phyloP scores from a whole-genome alignment of 2,113 vertebrate species.

The Thomomys bottae region DNA sequence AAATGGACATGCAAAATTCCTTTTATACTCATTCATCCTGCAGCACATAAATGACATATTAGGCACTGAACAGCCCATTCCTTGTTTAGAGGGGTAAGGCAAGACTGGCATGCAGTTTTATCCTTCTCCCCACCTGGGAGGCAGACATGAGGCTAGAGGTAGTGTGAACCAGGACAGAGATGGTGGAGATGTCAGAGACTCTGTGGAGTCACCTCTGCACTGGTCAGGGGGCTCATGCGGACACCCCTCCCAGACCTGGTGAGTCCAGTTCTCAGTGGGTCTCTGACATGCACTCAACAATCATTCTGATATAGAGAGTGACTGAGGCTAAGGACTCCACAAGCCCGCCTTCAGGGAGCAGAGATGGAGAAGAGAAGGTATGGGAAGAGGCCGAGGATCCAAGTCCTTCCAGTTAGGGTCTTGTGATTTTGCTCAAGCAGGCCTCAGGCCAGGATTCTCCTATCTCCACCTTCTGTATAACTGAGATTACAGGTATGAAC shows the following conservation, averaged over 20 bases:
- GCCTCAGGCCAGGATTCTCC: too few relatives aligned
- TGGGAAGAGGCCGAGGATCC: too few relatives aligned
- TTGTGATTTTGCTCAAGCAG: too few relatives aligned
- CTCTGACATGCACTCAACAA: accelerated
- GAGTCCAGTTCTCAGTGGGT: not conserved
- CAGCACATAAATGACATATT: too few relatives aligned
- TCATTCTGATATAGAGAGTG: not conserved
- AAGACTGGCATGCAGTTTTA: too few relatives aligned
- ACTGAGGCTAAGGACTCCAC: not conserved
- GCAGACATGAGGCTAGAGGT: not conserved
- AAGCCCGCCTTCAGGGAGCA: not conserved
- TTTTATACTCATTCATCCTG: not conserved
- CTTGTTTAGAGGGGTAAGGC: not conserved
- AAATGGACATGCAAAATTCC: not conserved
- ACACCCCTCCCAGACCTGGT: not conserved
- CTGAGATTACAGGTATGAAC: too few relatives aligned
- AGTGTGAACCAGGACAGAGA: not conserved
- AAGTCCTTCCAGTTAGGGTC: too few relatives aligned
- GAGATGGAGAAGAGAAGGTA: not conserved
- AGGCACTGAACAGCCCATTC: not conserved
- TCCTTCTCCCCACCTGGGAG: not conserved
- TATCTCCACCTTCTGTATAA: too few relatives aligned
- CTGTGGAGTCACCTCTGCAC: not conserved
- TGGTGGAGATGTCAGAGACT: accelerated
- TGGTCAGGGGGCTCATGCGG: not conserved